These are phyloP conservation scores for Prietella phreatophila DNA, from an alignment of 2,113 vertebrate species.

Conservation along the genomic window DNA sequence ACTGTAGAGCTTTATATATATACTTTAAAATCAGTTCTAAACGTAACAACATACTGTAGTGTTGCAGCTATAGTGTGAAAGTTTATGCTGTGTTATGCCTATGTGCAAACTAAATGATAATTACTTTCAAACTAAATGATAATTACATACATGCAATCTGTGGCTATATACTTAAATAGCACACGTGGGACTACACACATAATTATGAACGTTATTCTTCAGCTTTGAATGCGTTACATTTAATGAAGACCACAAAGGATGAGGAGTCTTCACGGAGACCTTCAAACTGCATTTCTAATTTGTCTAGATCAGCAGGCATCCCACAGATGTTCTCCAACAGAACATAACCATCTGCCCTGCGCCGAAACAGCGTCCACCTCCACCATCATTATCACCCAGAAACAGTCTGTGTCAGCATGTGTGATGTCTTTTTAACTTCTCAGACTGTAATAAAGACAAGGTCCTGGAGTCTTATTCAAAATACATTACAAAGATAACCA, in stretches of 20 bases:
- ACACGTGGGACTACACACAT: neutral
- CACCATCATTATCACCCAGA: conserved; percentile 39
- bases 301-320: conserved; percentile 40
- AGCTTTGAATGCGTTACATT: conserved; percentile 32
- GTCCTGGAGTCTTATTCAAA: conserved; percentile 45
- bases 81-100: neutral
- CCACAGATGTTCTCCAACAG: conserved; percentile 41
- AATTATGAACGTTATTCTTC: conserved; percentile 30
- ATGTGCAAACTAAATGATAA: neutral
- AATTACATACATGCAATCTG: conserved; percentile 25
- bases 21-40: too few relatives aligned
- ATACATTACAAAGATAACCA: conserved; percentile 44
- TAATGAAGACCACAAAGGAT: conserved; percentile 37
- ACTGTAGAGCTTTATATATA: too few relatives aligned
- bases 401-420: conserved; percentile 22
- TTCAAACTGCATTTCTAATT: conserved; percentile 42
- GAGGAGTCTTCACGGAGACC: conserved; percentile 25
- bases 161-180: conserved; percentile 1
- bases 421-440: conserved; percentile 46
- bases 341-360: conserved; percentile 38
- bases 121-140: conserved; percentile 22
- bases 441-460: conserved; percentile 31
- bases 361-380: conserved; percentile 28
- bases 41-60: too few relatives aligned
- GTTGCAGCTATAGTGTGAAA: neutral